Evolutionary conservation across 2,888 invertebrate genomes (phyloP).

Genomic region (Caenorhabditis sp.): DNA sequence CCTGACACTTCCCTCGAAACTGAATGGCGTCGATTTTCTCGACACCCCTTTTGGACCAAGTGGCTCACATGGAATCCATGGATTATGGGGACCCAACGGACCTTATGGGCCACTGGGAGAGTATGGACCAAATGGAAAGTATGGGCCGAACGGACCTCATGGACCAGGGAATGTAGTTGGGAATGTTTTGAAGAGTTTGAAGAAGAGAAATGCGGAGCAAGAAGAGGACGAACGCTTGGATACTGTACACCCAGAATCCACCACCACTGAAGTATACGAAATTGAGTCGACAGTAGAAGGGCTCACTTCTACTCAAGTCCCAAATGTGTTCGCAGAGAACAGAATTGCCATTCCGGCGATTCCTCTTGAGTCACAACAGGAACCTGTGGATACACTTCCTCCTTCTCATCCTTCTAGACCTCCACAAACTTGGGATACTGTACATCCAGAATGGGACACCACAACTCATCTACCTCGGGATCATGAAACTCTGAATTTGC

Average conservation of each 20-base stretch:
- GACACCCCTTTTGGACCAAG: neutral
- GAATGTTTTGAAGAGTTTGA: neutral
- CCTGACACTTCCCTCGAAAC: neutral
- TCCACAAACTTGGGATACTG: neutral
- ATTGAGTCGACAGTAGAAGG: no score
- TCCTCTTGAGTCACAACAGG: no score
- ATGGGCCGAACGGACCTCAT: neutral
- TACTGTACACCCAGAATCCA: neutral
- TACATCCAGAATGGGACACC: neutral
- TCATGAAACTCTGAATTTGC: neutral
- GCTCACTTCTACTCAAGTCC: neutral
- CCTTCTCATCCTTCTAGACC: neutral
- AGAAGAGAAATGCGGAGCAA: neutral
- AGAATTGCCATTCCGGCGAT: no score
- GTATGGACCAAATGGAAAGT: constrained; percentile 11
- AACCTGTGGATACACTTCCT: neutral
- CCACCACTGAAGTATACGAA: no score
- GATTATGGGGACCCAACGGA: constrained; percentile 9
- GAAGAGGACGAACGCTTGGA: neutral
- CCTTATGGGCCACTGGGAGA: constrained; percentile 22
- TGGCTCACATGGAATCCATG: constrained; percentile 10
- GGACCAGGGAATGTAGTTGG: neutral
- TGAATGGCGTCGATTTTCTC: neutral
- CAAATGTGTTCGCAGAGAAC: no score
- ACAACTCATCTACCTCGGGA: neutral